Percentiles rank a stretch among this genome's conserved stretches.
These are phyloP conservation scores for Adelphocoris suturalis DNA, from an alignment of 2,888 invertebrate species.

Conservation along the genomic window DNA sequence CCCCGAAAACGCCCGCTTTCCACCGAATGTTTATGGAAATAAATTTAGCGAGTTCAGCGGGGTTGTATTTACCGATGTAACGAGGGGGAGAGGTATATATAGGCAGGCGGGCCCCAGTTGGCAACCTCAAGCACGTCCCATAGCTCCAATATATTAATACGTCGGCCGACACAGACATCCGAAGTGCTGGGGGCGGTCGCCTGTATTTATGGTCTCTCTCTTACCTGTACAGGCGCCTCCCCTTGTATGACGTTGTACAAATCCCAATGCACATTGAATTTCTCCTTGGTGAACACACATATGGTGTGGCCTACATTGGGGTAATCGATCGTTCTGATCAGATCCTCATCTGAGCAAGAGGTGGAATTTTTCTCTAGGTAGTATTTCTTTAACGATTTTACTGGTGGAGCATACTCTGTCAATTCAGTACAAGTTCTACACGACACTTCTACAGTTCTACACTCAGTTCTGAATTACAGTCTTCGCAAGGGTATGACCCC, in stretches of 20 bases:
- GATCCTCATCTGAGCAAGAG: neutral
- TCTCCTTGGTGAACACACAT: neutral
- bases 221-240: slow-evolving; percentile 16
- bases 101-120: slow-evolving; percentile 45
- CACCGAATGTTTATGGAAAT: slow-evolving; percentile 39
- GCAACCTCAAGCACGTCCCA: slow-evolving; percentile 34
- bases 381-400: too few relatives aligned
- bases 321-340: neutral
- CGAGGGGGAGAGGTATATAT: slow-evolving; percentile 35
- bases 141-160: slow-evolving; percentile 49
- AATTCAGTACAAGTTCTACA: too few relatives aligned
- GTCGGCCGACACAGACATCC: slow-evolving; percentile 10
- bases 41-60: slow-evolving; percentile 13
- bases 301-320: neutral
- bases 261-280: slow-evolving; percentile 12
- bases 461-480: too few relatives aligned
- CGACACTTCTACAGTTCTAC: too few relatives aligned
- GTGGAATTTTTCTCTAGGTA: too few relatives aligned
- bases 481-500: too few relatives aligned
- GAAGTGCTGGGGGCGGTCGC: slow-evolving; percentile 3
- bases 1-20: neutral
- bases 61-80: slow-evolving; percentile 27
- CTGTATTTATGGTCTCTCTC: slow-evolving; percentile 35
- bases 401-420: too few relatives aligned
- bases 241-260: neutral